Evolutionary conservation across 2,113 vertebrate genomes (phyloP), one percentile per base, ranked within the genome.

Genomic region (Gracilinanus agilis): DNA sequence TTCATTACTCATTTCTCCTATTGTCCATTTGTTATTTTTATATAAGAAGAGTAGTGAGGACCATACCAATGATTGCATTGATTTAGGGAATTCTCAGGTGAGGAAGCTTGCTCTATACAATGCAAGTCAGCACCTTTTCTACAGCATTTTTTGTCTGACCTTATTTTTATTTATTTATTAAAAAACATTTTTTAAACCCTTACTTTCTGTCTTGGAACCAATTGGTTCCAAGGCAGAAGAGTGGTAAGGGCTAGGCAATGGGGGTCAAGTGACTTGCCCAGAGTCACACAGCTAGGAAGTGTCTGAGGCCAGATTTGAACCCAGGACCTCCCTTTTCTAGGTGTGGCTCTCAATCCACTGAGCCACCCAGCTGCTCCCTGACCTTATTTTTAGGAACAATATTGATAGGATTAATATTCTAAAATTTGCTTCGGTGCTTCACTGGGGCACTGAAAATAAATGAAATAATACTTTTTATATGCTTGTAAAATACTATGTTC

Each of bases 401-500:
- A 34, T 67, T 67, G 27, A 67, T 67, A 67, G 27, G 8, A 40
- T 40, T 83, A 83, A 34, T 34, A 90, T 55, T 93, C 24, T 53
- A 40, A 40, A 83, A 83, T 83, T 75, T 83, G 67, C 25, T 29
- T 92, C 25, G 89, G 10, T 92, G 10, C 44, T 40, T 88, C 90
- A n/a, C 0, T 55, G 53, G 40, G 54, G 90, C 54, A 61, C 91
- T 93, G 56, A 58, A 93, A 95, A 53, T 55, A 44, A 92, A 61
- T 90, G 27, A 54, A 11, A 6, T 89, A 83, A 83, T 40, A 9
- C 67, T 44, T 55, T 92, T 56, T 94, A 44, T 21, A 93, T 90
- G 34, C 91, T 88, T 91, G 12, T 93, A 92, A 88, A 83, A 83
- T 6, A 83, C n/a, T 94, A 58, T 90, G 29, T 90, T 55, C 7